Evolutionary conservation across 2,888 invertebrate species (phyloP), one percentile per base, ranked within the genome.

Genomic region (Anthophora plumipes): DNA sequence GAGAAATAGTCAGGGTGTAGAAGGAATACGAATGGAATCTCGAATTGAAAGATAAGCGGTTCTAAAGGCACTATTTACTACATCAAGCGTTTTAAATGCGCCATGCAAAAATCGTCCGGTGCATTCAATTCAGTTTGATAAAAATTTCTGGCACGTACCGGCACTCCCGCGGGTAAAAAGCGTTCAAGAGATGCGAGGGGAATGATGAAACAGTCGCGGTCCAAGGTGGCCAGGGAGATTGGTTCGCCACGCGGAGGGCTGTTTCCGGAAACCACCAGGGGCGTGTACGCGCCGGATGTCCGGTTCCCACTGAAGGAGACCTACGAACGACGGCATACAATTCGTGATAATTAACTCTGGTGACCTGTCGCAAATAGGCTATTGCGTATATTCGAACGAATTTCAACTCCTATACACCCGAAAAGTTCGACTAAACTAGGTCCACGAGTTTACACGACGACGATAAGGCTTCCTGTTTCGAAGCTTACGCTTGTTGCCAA

Each of bases 191-290:
- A 97, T 89, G 98, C 97, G 66, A 98, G 97, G 9, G 98, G 98
- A 93, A 98, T 98, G 93, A 98, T 98, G 94, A 98, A 98, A 94
- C 98, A 98, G 94, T 98, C 98, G 90, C 97, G 95, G 94, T 98
- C 97, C 90, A 98, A 94, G 64, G 97, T 97, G 64, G 97, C 96
- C 89, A 98, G 94, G 6, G 97, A 97, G 80, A 96, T 96, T 54
- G 97, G 96, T 92, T 96, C 96, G 64, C 96, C 95, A 63, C 94
- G 93, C 84, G 93, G 92, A 57, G 94, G 93, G 80, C 94, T 93
- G 79, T 93, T 92, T 74, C 90, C 91, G 72, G 92, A 90, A 74
- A 92, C 92, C 73, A 92, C 90, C 37, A 93, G 90, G 43, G 92
- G 92, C 69, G 92, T 91, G 84, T 93, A 92, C 54, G 90, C 89